Conservation (phyloP, 1,140 invertebrate species). For the Teleopsis dalmanni region DNA sequence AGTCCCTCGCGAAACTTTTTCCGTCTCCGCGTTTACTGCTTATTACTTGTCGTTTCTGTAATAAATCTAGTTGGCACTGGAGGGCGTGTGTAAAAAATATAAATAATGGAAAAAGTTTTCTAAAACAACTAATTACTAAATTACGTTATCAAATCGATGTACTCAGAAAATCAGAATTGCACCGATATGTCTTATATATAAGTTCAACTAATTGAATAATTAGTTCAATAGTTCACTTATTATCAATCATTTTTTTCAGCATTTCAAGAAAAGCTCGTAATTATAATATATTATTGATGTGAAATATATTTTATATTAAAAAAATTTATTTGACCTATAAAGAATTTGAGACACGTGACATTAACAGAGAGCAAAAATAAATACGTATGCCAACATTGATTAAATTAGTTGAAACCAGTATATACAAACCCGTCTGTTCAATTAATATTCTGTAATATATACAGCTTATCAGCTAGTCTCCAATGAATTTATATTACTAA, state of each 20-base stretch:
- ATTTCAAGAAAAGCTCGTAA: background rate
- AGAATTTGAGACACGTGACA: no score
- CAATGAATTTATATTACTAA: no score
- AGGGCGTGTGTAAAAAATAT: background rate
- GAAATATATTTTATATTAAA: background rate
- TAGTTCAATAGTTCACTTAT: background rate
- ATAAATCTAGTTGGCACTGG: background rate
- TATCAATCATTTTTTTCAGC: background rate
- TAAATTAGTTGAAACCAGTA: background rate
- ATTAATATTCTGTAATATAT: no score
- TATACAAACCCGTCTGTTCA: background rate
- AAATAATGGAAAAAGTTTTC: background rate
- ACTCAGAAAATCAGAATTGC: no score
- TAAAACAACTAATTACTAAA: background rate
- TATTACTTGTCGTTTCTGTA: no score
- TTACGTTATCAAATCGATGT: background rate
- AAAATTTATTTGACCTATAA: no score
- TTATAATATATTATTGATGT: background rate
- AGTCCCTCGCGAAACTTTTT: no score
- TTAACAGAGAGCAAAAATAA: no score
- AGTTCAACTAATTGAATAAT: background rate
- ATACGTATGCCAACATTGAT: no score
- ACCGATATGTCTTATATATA: no score
- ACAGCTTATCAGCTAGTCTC: no score
- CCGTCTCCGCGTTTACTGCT: no score